These are phyloP conservation scores for Cordylochernes scorpioides DNA, from an alignment of 2,888 invertebrate genomes.

Conservation along the genomic window DNA sequence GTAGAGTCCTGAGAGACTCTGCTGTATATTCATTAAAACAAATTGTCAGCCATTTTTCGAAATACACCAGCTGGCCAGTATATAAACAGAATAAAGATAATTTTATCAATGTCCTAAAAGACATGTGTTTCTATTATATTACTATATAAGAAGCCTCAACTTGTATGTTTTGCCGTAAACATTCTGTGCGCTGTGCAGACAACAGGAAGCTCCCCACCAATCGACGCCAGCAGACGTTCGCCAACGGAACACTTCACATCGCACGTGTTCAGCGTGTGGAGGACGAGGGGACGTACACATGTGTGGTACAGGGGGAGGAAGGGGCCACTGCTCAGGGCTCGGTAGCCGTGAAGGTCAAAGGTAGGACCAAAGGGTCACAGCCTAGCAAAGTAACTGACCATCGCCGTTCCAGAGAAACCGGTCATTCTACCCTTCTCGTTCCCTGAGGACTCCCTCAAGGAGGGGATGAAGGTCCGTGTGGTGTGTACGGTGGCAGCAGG, in stretches of 20 bases:
- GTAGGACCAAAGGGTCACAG: constrained; percentile 2
- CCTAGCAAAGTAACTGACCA: no score
- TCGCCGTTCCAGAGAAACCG: constrained; percentile 49
- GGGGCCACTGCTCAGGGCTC: constrained; percentile 7
- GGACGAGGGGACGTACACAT: constrained; percentile 23
- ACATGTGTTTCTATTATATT: background rate
- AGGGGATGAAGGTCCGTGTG: constrained; percentile 22
- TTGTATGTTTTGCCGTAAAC: no score
- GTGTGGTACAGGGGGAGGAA: constrained; percentile 17
- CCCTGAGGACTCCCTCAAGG: constrained; percentile 24
- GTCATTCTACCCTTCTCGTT: constrained; percentile 29
- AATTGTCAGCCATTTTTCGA: no score
- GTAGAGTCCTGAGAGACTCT: no score
- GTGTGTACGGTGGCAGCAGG: constrained; percentile 22
- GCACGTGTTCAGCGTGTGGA: constrained; percentile 20
- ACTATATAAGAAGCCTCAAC: background rate
- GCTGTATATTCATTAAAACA: no score
- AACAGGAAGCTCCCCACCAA: constrained; percentile 21
- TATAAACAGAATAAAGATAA: background rate
- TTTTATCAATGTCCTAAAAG: background rate
- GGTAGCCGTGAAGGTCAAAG: constrained; percentile 10
- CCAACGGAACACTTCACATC: constrained; percentile 21
- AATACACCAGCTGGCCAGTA: no score
- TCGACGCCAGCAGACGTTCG: constrained; percentile 21
- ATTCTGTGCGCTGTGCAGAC: no score